phyloP scores from a whole-genome alignment of 2,113 vertebrate genomes.

The Nannospalax galili region DNA sequence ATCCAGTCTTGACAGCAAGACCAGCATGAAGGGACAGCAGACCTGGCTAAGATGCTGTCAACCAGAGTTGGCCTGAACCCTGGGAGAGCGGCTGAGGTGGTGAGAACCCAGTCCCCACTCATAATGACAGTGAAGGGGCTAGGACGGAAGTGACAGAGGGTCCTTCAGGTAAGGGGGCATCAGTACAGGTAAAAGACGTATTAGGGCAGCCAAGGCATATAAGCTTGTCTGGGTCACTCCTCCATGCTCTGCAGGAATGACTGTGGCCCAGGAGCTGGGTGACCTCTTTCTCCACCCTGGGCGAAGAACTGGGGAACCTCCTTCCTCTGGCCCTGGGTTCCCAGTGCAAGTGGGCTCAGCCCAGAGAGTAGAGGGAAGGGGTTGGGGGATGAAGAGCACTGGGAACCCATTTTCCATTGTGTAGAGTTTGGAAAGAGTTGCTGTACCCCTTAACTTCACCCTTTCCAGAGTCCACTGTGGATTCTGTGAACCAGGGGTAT shows the following conservation, averaged over 20 bases:
- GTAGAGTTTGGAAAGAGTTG: neutral
- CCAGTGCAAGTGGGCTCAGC: neutral
- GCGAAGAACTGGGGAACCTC: too few relatives aligned
- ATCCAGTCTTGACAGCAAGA: neutral
- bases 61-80: neutral
- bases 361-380: neutral
- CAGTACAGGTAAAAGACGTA: neutral
- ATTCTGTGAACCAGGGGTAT: neutral
- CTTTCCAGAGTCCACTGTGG: neutral
- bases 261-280: neutral
- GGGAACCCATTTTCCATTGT: neutral
- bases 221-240: neutral
- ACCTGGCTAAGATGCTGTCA: neutral
- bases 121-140: neutral
- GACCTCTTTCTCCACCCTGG: neutral
- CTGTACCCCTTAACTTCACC: neutral
- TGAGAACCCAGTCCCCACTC: too few relatives aligned
- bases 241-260: neutral
- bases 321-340: neutral
- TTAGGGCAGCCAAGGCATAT: neutral
- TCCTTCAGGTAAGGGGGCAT: neutral
- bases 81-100: neutral
- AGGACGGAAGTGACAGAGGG: neutral
- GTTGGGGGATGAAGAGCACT: too few relatives aligned
- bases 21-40: neutral